phyloP scores from a whole-genome alignment of 2,888 invertebrate genomes.

The Heliconius charithonia region DNA sequence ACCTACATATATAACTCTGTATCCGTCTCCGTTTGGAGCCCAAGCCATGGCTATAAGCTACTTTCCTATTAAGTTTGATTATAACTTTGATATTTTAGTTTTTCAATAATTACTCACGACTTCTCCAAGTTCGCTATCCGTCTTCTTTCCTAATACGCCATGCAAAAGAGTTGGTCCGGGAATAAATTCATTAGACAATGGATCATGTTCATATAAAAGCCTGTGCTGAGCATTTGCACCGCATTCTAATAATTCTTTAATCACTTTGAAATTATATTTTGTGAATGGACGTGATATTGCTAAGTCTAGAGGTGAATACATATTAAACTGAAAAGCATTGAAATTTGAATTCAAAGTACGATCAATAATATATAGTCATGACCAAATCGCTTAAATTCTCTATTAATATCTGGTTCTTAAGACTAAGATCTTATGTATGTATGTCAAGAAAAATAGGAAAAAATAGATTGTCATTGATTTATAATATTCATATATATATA shows the following conservation, averaged over 20 bases:
- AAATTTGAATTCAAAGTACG: background rate
- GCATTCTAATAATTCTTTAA: constrained; percentile 60
- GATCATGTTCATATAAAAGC: constrained; percentile 47
- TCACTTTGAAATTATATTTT: constrained; percentile 58
- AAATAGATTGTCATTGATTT: too few relatives aligned
- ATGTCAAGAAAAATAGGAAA: too few relatives aligned
- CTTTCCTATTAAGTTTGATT: background rate
- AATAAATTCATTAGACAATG: constrained; percentile 36
- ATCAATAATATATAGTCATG: background rate
- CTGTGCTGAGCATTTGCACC: constrained; percentile 62
- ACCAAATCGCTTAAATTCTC: background rate
- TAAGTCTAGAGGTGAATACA: constrained; percentile 65
- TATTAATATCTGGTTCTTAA: background rate
- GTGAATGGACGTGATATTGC: constrained; percentile 63
- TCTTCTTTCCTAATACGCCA: constrained; percentile 60
- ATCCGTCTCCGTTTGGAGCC: too few relatives aligned
- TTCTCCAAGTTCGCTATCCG: constrained; percentile 57
- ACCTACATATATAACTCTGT: background rate
- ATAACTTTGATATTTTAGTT: background rate
- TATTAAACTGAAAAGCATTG: constrained; percentile 54
- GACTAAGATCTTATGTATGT: too few relatives aligned
- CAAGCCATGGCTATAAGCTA: background rate
- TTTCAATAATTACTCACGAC: constrained; percentile 55
- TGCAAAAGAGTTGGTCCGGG: constrained; percentile 71
- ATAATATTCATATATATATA: background rate